These are phyloP conservation scores for Emydura subglobosa DNA, from an alignment of 2,113 vertebrate species.

Conservation along the genomic window DNA sequence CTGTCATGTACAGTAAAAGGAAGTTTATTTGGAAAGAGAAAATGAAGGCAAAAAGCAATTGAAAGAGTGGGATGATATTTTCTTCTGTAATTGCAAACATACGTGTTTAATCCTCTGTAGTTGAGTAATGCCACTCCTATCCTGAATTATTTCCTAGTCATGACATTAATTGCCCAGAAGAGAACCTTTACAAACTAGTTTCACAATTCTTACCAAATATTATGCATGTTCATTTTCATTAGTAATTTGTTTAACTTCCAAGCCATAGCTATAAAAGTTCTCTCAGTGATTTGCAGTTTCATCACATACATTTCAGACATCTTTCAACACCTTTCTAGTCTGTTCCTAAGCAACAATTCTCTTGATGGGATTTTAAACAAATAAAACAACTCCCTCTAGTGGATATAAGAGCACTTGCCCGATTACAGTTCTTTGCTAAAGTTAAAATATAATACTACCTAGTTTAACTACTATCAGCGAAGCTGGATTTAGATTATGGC, in stretches of 20 bases:
- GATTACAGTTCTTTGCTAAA: fast-evolving
- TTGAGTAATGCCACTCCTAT: not conserved
- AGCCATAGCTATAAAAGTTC: not conserved
- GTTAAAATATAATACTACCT: not conserved
- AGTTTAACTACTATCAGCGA: not conserved
- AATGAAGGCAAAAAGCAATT: constrained; percentile 14
- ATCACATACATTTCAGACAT: not conserved
- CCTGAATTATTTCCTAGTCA: not conserved
- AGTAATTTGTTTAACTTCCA: constrained; percentile 21
- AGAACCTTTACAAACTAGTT: constrained; percentile 8
- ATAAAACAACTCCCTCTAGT: constrained; percentile 66
- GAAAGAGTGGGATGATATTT: not conserved
- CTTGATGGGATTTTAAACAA: not conserved
- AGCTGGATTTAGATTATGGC: not conserved
- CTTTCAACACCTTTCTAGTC: not conserved
- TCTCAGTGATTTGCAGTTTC: not conserved
- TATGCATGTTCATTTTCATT: constrained; percentile 14
- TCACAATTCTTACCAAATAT: constrained; percentile 1
- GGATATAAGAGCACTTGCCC: not conserved
- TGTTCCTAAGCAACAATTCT: not conserved
- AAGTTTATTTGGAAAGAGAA: not conserved
- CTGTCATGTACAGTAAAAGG: not conserved
- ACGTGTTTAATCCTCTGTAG: not conserved
- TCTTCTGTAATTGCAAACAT: not conserved
- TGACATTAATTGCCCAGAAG: not conserved